These are phyloP conservation scores for Trichogramma dendrolimi DNA, from an alignment of 2,888 invertebrate genomes.

Conservation along the genomic window DNA sequence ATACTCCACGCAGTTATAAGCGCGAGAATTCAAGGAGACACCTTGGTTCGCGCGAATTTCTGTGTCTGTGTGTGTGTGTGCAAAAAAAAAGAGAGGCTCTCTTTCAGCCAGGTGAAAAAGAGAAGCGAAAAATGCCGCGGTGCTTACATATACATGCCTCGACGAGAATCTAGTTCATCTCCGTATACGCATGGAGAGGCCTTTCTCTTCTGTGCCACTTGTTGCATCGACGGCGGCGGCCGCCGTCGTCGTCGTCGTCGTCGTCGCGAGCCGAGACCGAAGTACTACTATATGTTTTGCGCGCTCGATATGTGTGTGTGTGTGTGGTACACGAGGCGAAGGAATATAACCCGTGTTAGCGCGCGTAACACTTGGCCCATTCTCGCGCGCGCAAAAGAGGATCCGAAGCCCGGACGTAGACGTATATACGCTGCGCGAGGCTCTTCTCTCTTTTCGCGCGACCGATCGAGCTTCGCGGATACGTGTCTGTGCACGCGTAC, in stretches of 20 bases:
- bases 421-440: background rate
- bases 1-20: no score
- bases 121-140: constrained; percentile 36
- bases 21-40: no score
- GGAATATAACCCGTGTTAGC: constrained; percentile 47
- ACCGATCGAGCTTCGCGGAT: no score
- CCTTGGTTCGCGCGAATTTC: no score
- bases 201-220: constrained; percentile 54
- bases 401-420: constrained; percentile 18
- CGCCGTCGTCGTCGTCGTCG: no score
- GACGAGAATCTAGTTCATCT: constrained; percentile 50
- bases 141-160: constrained; percentile 19
- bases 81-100: constrained; percentile 38
- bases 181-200: constrained; percentile 36
- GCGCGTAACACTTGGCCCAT: constrained; percentile 41
- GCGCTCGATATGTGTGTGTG: constrained; percentile 35
- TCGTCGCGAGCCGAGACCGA: constrained; percentile 25
- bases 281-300: constrained; percentile 16
- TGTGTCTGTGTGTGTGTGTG: no score
- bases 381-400: constrained; percentile 33
- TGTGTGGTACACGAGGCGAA: constrained; percentile 23
- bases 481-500: no score
- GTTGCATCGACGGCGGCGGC: constrained; percentile 24
- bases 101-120: constrained; percentile 37
- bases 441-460: background rate